phyloP scores from a whole-genome alignment of 2,797 vertebrate genomes.

The Centroberyx gerrardi region DNA sequence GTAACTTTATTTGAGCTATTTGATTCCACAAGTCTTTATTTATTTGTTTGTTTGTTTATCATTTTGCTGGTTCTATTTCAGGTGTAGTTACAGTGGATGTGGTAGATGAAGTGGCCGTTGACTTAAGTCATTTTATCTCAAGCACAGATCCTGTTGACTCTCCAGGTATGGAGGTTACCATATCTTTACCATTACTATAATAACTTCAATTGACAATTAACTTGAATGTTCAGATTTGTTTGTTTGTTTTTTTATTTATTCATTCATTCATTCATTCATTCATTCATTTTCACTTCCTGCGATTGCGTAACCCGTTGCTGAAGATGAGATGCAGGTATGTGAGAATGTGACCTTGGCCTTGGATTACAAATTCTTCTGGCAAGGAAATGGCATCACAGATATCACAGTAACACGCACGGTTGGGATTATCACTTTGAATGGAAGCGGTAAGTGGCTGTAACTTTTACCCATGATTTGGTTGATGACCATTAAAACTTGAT shows the following conservation, averaged over 20 bases:
- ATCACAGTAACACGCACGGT: constrained; percentile 83
- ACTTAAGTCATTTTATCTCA: constrained; percentile 79
- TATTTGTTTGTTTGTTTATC: not conserved
- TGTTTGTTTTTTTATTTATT: not conserved
- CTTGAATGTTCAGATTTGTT: not conserved
- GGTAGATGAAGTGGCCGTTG: constrained; percentile 71
- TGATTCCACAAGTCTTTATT: not conserved
- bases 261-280: too few species aligned
- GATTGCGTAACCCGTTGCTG: constrained; percentile 1
- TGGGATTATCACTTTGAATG: constrained; percentile 77
- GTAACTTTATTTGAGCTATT: not conserved
- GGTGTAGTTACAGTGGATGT: constrained; percentile 84
- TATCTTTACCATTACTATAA: constrained; percentile 1
- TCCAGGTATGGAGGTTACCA: constrained; percentile 57
- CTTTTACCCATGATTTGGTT: not conserved
- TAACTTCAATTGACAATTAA: constrained; percentile 3
- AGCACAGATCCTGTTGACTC: constrained; percentile 25
- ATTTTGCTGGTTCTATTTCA: constrained; percentile 30
- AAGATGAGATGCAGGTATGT: constrained; percentile 72
- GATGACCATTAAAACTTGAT: constrained; percentile 4
- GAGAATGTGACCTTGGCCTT: constrained; percentile 87
- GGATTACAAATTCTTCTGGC: constrained; percentile 90
- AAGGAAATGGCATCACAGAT: constrained; percentile 84
- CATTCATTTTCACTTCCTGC: constrained; percentile 3
- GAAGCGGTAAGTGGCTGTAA: constrained; percentile 65